These are phyloP conservation scores for Gadus chalcogrammus DNA, from an alignment of 2,113 vertebrate species.

Conservation along the genomic window DNA sequence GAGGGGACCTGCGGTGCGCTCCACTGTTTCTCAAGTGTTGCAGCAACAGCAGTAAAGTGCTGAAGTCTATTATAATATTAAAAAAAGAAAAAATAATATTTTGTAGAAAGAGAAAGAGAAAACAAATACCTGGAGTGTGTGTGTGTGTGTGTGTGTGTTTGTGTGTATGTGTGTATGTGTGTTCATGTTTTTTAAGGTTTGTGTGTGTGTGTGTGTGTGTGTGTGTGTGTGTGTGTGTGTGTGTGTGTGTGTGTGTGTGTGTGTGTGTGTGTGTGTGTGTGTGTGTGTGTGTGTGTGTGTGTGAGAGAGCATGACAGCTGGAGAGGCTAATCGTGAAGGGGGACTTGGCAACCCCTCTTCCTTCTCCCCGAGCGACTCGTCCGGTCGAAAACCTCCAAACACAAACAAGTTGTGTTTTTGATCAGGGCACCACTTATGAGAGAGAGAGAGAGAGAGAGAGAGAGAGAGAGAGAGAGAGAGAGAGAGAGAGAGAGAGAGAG, in stretches of 20 bases:
- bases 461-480: not conserved
- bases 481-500: too few relatives aligned
- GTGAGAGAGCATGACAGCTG: conserved; percentile 49
- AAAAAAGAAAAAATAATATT: not conserved
- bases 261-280: too few relatives aligned
- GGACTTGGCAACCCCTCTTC: conserved; percentile 22
- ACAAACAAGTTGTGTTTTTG: conserved; percentile 53
- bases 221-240: conserved; percentile 1
- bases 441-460: not conserved
- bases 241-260: not conserved
- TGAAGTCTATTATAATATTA: too few relatives aligned
- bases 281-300: too few relatives aligned
- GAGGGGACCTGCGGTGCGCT: too few relatives aligned
- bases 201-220: conserved; percentile 19
- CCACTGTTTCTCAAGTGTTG: too few relatives aligned
- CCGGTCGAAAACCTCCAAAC: conserved; percentile 34
- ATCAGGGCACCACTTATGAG: conserved; percentile 41
- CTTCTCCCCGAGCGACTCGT: conserved; percentile 44
- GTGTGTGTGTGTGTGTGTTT: conserved; percentile 17
- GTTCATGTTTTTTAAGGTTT: conserved; percentile 22
- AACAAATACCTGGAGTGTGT: not conserved
- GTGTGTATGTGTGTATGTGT: conserved; percentile 22
- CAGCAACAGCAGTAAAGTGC: too few relatives aligned
- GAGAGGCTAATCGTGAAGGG: conserved; percentile 8
- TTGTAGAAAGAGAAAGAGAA: not conserved